Evolutionary conservation across 2,888 invertebrate species (phyloP).

Genomic region (Apotomis turbidana): DNA sequence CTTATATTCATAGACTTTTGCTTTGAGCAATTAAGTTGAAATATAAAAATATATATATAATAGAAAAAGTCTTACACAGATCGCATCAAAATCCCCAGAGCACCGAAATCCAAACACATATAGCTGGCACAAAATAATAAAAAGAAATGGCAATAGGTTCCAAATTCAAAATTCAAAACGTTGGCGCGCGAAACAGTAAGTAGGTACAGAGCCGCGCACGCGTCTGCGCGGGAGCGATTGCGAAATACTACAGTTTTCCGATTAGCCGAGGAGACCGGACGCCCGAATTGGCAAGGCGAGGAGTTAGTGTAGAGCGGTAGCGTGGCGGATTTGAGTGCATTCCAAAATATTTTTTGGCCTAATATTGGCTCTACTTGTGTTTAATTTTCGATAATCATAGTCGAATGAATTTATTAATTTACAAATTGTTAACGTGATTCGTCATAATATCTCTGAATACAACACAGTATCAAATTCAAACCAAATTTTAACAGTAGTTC

Average conservation of each 20-base stretch:
- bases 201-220: neutral
- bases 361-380: no score
- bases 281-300: slow-evolving; percentile 24
- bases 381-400: no score
- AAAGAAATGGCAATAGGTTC: neutral
- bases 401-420: no score
- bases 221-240: slow-evolving; percentile 34
- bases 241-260: slow-evolving; percentile 40
- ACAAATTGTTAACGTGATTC: no score
- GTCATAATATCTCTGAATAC: no score
- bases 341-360: no score
- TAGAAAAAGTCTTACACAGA: slow-evolving; percentile 9
- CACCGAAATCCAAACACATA: slow-evolving; percentile 31
- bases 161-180: slow-evolving; percentile 12
- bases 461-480: no score
- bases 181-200: neutral
- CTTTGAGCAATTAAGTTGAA: no score
- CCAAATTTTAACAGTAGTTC: no score
- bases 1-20: no score
- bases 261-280: slow-evolving; percentile 37
- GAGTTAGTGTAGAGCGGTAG: slow-evolving; percentile 19
- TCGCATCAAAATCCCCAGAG: slow-evolving; percentile 15
- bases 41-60: neutral
- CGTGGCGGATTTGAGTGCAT: slow-evolving; percentile 9
- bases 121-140: neutral